Evolutionary conservation across 1,140 invertebrate genomes (phyloP).

Genomic region (Zaprionus camerounensis): DNA sequence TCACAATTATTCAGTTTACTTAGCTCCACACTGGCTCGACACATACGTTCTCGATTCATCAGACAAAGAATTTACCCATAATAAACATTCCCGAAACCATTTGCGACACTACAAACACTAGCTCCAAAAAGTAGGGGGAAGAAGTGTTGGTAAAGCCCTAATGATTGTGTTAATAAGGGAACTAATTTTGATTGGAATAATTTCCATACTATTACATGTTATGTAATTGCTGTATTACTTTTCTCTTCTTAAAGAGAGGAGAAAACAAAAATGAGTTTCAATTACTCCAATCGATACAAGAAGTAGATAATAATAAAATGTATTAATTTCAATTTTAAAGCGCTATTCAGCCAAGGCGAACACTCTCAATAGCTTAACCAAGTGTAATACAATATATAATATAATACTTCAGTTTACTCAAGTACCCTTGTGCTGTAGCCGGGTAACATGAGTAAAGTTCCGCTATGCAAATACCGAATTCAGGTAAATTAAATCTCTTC

Average conservation of each 20-base stretch:
- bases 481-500: background rate
- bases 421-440: background rate
- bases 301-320: background rate
- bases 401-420: background rate
- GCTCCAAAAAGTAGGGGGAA: conserved; percentile 35
- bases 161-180: background rate
- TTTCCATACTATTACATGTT: background rate
- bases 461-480: conserved; percentile 36
- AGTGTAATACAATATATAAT: conserved; percentile 5
- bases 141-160: background rate
- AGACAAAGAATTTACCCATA: conserved; percentile 49
- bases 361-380: background rate
- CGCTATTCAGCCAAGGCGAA: background rate
- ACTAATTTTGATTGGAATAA: background rate
- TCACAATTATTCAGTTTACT: conserved; percentile 24
- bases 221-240: no score
- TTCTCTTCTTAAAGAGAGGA: background rate
- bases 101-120: conserved; percentile 10
- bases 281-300: background rate
- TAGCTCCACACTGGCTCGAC: conserved; percentile 5
- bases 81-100: conserved; percentile 42
- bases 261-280: background rate
- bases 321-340: background rate
- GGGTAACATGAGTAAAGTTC: conserved; percentile 11
- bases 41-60: conserved; percentile 42